Base-by-base conservation (phyloP, 2,113 vertebrate genomes). In the Silurus asotus region DNA sequence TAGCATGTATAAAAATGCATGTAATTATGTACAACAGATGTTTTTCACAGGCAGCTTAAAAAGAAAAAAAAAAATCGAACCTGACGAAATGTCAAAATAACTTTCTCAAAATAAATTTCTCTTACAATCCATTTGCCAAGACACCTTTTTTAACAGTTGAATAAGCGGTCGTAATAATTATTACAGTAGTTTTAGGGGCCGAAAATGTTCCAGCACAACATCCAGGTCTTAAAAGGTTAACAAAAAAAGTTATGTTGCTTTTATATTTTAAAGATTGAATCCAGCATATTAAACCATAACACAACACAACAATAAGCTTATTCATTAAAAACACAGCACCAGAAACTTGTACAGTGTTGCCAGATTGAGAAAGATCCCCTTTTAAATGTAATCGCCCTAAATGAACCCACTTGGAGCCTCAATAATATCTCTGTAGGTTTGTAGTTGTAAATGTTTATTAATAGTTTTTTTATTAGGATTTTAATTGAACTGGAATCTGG, bases 21-120 rank as follows among this genome's bases (percentile, higher is more conserved):
- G 64, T 88, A 88, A 81, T 89, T 77, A 85, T 90, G 81, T 83
- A 85, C 88, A 90, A 82, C 81, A 67, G 90, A 89, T 82, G 58
- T 62, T 83, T 88, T 91, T 87, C 25, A 55, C 62, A 89, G 59
- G 80, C 83, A 87, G 79, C 70, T 85, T 81, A 64, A 85, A 81
- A 78, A 91, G 89, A 91, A 92, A 58, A 67, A 13, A 69, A 74
- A 77, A 89, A 90, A 90, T 83, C 89, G 90, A 88, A 91, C 90
- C 92, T 89, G 91, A 90, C 84, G 88, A 88, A 82, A 79, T 79
- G 25, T 7, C 5, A 58, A 83, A 70, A 61, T 28, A 79, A 37
- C n/a, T 25, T 65, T 74, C 20, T 55, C 28, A 37, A 45, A 76
- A 75, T 76, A 76, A 65, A 25, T 62, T 74, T 76, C 13, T 74